Conservation (phyloP, 2,797 vertebrate species). For the Luscinia luscinia region DNA sequence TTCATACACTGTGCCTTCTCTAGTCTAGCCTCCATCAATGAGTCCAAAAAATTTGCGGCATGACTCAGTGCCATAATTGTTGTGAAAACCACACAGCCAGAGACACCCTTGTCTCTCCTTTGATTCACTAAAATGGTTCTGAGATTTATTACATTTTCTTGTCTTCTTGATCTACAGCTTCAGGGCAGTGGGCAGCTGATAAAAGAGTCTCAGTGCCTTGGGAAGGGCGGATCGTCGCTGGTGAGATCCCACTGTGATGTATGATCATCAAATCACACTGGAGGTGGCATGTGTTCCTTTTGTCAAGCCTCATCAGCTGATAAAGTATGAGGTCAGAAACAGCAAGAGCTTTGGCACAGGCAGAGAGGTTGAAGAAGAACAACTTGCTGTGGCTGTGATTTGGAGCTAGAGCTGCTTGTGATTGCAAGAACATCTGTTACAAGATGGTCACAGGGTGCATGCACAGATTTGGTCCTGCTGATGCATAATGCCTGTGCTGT, state of each 20-base stretch:
- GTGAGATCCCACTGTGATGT: slow-evolving; percentile 59
- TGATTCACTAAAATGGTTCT: slow-evolving; percentile 69
- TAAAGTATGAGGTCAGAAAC: slow-evolving; percentile 55
- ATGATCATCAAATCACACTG: slow-evolving; percentile 54
- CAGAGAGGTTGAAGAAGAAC: slow-evolving; percentile 31
- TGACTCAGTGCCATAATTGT: slow-evolving; percentile 61
- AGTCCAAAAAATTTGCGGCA: slow-evolving; percentile 34
- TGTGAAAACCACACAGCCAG: slow-evolving; percentile 55
- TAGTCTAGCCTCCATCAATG: slow-evolving; percentile 16
- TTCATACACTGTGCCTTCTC: slow-evolving; percentile 15
- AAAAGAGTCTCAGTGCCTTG: slow-evolving; percentile 62
- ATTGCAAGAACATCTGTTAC: slow-evolving; percentile 53
- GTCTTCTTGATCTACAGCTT: slow-evolving; percentile 65
- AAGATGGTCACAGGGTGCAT: neutral
- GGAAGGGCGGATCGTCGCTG: slow-evolving; percentile 48
- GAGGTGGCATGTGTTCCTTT: slow-evolving; percentile 61
- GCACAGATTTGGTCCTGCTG: slow-evolving; percentile 18
- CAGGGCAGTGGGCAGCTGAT: slow-evolving; percentile 54
- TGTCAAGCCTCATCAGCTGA: slow-evolving; percentile 57
- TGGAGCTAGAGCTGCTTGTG: slow-evolving; percentile 37
- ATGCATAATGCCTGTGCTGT: slow-evolving; percentile 10
- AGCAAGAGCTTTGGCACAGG: slow-evolving; percentile 31
- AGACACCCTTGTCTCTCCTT: slow-evolving; percentile 50
- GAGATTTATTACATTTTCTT: slow-evolving; percentile 66
- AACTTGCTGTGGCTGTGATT: neutral